phyloP scores from a whole-genome alignment of 2,113 vertebrate species.

The Scomber scombrus region DNA sequence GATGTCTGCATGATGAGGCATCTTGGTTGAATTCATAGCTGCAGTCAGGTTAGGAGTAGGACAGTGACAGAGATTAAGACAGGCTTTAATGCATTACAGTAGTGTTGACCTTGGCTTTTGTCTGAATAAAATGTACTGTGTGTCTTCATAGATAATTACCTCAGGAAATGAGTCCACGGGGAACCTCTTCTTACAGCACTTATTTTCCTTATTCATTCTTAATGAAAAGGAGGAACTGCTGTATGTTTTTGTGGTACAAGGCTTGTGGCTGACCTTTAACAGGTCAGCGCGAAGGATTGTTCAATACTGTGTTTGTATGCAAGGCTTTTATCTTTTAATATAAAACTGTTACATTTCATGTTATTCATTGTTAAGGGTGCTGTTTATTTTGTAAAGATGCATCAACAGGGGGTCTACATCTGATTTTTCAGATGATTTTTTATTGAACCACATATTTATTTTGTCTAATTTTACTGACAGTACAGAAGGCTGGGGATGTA shows the following conservation, averaged over 20 bases:
- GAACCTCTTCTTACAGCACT: slow-evolving; percentile 17
- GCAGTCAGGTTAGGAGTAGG: slow-evolving; percentile 14
- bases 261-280: background rate
- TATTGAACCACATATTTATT: background rate
- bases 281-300: background rate
- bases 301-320: background rate
- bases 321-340: background rate
- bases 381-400: background rate
- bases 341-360: background rate
- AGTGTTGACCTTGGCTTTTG: slow-evolving; percentile 62
- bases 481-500: background rate
- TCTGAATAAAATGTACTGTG: slow-evolving; percentile 49
- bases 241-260: slow-evolving; percentile 13
- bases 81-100: slow-evolving; percentile 48
- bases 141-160: slow-evolving; percentile 61
- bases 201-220: slow-evolving; percentile 21
- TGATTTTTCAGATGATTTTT: background rate
- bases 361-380: background rate
- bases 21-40: slow-evolving; percentile 26
- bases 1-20: background rate
- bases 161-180: slow-evolving; percentile 30
- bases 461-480: background rate
- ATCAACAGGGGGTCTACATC: background rate
- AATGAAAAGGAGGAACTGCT: background rate
- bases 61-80: slow-evolving; percentile 52